A percentile compares a stretch with the other conserved stretches of the same genome.
Evolutionary conservation across 2,888 invertebrate genomes (phyloP).

Genomic region (Creontiades dilutus): DNA sequence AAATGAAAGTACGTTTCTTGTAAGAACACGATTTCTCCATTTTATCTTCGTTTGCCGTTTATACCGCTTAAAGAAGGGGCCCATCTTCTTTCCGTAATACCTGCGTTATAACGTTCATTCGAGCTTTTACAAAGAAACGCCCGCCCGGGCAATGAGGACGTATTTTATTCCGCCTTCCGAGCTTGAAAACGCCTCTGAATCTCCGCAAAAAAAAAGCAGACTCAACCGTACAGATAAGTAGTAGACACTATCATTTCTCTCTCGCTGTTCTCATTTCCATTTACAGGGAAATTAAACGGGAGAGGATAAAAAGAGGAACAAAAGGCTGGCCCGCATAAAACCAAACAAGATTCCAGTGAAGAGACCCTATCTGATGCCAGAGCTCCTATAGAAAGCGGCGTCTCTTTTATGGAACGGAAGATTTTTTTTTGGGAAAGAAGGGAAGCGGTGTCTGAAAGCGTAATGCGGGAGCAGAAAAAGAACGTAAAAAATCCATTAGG

Average conservation of each 20-base stretch:
- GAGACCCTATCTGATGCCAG: neutral
- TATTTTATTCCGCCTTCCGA: neutral
- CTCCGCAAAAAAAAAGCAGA: neutral
- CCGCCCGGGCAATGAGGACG: neutral
- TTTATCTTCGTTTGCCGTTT: no score
- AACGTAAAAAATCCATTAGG: constrained; percentile 51
- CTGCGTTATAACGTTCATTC: neutral
- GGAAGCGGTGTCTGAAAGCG: constrained; percentile 14
- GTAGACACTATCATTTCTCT: constrained; percentile 5
- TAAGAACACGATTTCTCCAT: no score
- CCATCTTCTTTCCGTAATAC: neutral
- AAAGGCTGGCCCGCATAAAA: constrained; percentile 12
- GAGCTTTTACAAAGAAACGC: neutral
- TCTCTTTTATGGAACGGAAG: neutral
- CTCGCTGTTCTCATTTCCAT: neutral
- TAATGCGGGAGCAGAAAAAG: constrained; percentile 25
- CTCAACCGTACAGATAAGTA: neutral
- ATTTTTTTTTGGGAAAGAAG: neutral
- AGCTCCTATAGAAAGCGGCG: neutral
- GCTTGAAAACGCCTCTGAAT: neutral
- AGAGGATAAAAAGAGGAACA: neutral
- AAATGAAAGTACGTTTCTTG: no score
- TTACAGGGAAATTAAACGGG: constrained; percentile 3
- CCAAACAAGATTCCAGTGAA: neutral
- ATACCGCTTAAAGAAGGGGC: neutral